Percentiles rank a stretch among this genome's conserved stretches.
Evolutionary conservation across 2,888 invertebrate genomes (phyloP).

Genomic region (Drosophila pullipes): DNA sequence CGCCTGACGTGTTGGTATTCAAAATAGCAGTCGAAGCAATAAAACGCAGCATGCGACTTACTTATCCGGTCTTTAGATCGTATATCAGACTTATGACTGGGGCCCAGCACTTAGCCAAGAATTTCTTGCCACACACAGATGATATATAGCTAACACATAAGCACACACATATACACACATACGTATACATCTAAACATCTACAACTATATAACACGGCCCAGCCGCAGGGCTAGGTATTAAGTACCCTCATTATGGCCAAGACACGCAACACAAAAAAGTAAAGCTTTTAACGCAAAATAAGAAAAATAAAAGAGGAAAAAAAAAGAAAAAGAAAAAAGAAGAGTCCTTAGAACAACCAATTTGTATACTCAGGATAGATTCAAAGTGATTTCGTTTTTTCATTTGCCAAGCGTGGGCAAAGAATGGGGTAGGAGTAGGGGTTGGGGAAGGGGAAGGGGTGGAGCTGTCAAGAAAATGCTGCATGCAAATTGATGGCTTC

Average conservation of each 20-base stretch:
- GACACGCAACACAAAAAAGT: constrained; percentile 71
- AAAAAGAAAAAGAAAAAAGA: constrained; percentile 14
- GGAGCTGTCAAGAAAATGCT: constrained; percentile 59
- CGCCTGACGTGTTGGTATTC: constrained; percentile 76
- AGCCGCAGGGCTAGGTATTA: constrained; percentile 68
- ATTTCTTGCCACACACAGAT: constrained; percentile 17
- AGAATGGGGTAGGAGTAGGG: neutral
- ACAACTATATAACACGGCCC: constrained; percentile 11
- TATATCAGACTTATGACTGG: constrained; percentile 75
- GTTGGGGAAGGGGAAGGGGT: neutral
- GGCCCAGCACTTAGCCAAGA: constrained; percentile 40
- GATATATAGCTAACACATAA: constrained; percentile 16
- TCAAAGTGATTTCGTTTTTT: constrained; percentile 58
- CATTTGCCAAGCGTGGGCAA: constrained; percentile 1
- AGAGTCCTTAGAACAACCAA: constrained; percentile 64
- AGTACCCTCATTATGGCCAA: constrained; percentile 79
- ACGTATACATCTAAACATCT: neutral
- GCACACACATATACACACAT: neutral
- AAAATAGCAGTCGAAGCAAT: constrained; percentile 82
- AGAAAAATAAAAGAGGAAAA: constrained; percentile 16
- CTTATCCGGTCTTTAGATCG: constrained; percentile 69
- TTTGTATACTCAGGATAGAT: constrained; percentile 64
- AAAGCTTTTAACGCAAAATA: constrained; percentile 72
- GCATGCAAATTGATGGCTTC: constrained; percentile 69
- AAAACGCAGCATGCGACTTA: constrained; percentile 77